These are phyloP conservation scores for Lobophora halterata DNA, from an alignment of 2,888 invertebrate species.

Conservation along the genomic window DNA sequence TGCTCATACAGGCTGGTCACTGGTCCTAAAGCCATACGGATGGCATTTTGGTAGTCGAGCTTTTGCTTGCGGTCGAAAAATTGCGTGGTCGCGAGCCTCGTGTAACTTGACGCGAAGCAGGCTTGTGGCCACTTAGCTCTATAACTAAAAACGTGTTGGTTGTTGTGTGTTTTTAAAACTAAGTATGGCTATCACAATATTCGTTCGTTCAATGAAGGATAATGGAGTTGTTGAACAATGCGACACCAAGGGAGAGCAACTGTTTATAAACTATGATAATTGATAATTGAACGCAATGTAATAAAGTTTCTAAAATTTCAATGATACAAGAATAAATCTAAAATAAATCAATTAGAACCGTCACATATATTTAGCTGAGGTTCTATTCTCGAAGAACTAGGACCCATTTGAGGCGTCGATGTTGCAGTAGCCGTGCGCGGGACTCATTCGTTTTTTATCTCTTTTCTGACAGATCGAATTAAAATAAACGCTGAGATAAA, in stretches of 20 bases:
- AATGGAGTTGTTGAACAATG: no score
- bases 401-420: conserved; percentile 51
- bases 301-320: no score
- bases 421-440: conserved; percentile 64
- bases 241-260: no score
- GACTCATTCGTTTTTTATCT: conserved; percentile 61
- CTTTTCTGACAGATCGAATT: conserved; percentile 79
- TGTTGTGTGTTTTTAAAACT: no score
- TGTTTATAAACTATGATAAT: no score
- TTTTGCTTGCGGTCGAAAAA: conserved; percentile 42
- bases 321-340: no score
- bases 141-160: no score
- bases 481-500: conserved; percentile 79
- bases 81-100: conserved; percentile 70
- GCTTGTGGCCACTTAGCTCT: conserved; percentile 7
- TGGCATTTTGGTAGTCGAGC: conserved; percentile 1
- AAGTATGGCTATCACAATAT: no score
- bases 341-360: no score
- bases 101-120: conserved; percentile 56
- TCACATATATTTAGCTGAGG: background rate
- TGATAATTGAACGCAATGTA: no score
- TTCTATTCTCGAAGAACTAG: conserved; percentile 19
- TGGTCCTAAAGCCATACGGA: background rate
- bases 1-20: no score
- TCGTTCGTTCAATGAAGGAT: no score